Evolutionary conservation across 2,797 vertebrate species (phyloP), one percentile per base, ranked within the genome.

Genomic region (Saxicola maurus): DNA sequence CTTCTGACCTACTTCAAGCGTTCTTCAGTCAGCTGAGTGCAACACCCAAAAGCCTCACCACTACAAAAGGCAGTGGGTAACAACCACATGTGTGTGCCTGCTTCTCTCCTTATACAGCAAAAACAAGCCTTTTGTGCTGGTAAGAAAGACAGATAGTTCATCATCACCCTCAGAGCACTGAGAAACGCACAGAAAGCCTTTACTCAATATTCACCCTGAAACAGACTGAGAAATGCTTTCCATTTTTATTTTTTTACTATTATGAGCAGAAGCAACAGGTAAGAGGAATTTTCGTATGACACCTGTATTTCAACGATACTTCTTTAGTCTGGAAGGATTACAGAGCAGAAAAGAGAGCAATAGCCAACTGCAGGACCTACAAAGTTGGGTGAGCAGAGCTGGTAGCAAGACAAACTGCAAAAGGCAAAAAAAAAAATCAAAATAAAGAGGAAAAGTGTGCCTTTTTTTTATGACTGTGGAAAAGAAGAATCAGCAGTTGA

Each of bases 401-500:
- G 28, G 19, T 25, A 86, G 62, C 28, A 68, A 57, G 27, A 69
- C 40, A 79, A 91, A 71, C 33, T 27, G 40, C 42, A 84, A 82
- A 75, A 79, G 31, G 42, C 16, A 21, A 66, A 42, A 55, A 53
- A 12, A 18, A 12, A 2, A 2, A 7, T 3, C 23, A 31, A 88
- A 88, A 86, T 19, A 60, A 71, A 80, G n/a, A 13, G 20, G n/a
- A 10, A 33, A 84, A 72, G 25, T 4, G 37, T 27, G 42, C 17
- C 21, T 72, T 57, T 45, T 45, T 81, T 33, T 49, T 73, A 13
- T 13, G 85, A 62, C 61, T 56, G 62, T 57, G 23, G 60, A 68
- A 82, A 93, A 72, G 76, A 93, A 84, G 69, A 89, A 87, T 87
- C 80, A 89, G 82, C 92, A 94, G 85, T 35, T 91, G 79, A 94